phyloP scores from a whole-genome alignment of 2,888 invertebrate genomes.

The Oscheius sp. region DNA sequence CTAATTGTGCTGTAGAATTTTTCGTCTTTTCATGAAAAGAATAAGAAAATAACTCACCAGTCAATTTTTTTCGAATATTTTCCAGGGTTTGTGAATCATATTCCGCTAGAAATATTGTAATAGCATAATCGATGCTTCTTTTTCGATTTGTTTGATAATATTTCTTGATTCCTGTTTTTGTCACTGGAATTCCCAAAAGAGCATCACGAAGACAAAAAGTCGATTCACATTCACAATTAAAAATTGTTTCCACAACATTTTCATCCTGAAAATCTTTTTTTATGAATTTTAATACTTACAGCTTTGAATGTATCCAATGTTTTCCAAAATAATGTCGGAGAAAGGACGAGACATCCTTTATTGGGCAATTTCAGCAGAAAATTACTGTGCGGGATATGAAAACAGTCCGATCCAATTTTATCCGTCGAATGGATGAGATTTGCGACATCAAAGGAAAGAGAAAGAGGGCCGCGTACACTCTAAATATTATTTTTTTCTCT shows the following conservation, averaged over 20 bases:
- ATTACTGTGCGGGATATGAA: constrained; percentile 38
- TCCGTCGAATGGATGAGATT: constrained; percentile 41
- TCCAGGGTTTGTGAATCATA: constrained; percentile 42
- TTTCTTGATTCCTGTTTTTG: constrained; percentile 63
- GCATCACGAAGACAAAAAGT: constrained; percentile 65
- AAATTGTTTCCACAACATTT: constrained; percentile 59
- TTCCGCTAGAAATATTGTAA: constrained; percentile 57
- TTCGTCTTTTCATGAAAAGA: too few species aligned
- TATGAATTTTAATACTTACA: constrained; percentile 12
- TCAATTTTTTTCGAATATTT: constrained; percentile 6
- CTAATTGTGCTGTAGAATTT: too few species aligned
- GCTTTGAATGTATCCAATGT: constrained; percentile 46
- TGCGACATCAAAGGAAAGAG: constrained; percentile 48
- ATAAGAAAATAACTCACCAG: neutral
- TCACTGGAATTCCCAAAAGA: constrained; percentile 62
- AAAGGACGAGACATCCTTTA: constrained; percentile 59
- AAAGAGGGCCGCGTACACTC: constrained; percentile 58
- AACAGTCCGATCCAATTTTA: constrained; percentile 43
- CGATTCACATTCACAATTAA: constrained; percentile 60
- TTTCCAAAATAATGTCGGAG: constrained; percentile 66
- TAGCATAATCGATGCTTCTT: constrained; percentile 62
- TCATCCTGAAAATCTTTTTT: constrained; percentile 44
- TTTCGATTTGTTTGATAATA: constrained; percentile 67
- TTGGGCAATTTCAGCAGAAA: constrained; percentile 43
- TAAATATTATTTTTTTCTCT: constrained; percentile 20